A percentile compares a stretch with the other conserved stretches of the same genome.
phyloP scores from a whole-genome alignment of 2,888 invertebrate species.

The Neoscelio sp. region DNA sequence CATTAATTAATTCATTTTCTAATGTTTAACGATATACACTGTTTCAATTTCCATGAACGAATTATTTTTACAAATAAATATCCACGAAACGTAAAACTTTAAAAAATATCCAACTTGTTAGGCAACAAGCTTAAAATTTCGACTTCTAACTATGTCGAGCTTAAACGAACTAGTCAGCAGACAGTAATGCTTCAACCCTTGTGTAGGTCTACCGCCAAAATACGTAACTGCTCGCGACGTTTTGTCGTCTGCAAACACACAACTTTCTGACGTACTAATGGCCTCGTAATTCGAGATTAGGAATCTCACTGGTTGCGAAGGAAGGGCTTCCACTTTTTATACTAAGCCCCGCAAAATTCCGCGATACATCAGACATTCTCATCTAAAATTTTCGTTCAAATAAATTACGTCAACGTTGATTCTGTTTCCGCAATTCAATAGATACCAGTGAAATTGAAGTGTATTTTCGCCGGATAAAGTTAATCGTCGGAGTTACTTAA shows the following conservation, averaged over 20 bases:
- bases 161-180: constrained; percentile 43
- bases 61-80: no score
- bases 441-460: no score
- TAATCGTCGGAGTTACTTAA: background rate
- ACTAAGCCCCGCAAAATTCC: background rate
- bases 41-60: no score
- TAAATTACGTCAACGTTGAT: background rate
- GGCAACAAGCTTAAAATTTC: constrained; percentile 48
- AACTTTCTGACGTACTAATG: constrained; percentile 65
- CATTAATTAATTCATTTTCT: no score
- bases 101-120: background rate
- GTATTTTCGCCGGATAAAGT: background rate
- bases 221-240: constrained; percentile 66
- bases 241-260: constrained; percentile 69
- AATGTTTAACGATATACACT: no score
- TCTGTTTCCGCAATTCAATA: background rate
- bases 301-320: constrained; percentile 39
- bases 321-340: constrained; percentile 21
- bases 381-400: no score
- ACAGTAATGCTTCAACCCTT: constrained; percentile 35
- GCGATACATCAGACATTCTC: background rate
- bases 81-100: no score
- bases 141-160: constrained; percentile 38
- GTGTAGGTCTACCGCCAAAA: constrained; percentile 45
- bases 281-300: constrained; percentile 67